phyloP scores from a whole-genome alignment of 1,140 invertebrate species.

The Phymorhynchus buccinoides region DNA sequence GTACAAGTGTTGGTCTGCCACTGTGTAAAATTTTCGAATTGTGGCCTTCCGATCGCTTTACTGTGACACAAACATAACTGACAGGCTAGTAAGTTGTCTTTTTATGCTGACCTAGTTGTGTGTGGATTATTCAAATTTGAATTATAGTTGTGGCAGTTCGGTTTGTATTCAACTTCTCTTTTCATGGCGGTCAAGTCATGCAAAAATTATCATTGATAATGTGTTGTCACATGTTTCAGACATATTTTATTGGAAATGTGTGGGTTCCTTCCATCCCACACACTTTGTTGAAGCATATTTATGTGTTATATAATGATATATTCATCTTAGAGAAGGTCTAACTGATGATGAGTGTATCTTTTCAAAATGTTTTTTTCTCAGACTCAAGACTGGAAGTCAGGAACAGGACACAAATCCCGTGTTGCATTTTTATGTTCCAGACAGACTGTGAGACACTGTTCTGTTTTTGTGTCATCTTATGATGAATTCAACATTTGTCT shows the following conservation, averaged over 20 bases:
- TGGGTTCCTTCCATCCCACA: neutral
- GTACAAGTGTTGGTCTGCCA: conserved; percentile 38
- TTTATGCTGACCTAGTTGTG: neutral
- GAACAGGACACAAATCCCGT: too few species aligned
- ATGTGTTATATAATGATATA: too few species aligned
- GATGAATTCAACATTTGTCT: too few species aligned
- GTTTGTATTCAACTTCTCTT: conserved; percentile 35
- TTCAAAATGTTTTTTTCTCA: too few species aligned
- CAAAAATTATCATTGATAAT: conserved; percentile 50
- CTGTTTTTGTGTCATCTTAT: too few species aligned
- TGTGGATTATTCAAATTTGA: neutral
- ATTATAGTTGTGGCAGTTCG: conserved; percentile 16
- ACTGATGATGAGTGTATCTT: too few species aligned
- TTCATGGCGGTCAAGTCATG: conserved; percentile 46
- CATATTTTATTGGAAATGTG: neutral
- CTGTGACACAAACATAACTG: conserved; percentile 30
- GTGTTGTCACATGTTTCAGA: conserved; percentile 28
- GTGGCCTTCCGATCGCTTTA: conserved; percentile 37
- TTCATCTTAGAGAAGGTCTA: too few species aligned
- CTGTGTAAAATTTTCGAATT: conserved; percentile 31
- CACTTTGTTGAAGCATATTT: neutral
- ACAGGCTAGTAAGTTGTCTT: neutral
- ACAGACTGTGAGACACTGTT: too few species aligned
- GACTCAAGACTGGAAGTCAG: too few species aligned
- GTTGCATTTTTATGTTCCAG: too few species aligned